Percentiles rank a stretch among this genome's conserved stretches.
Conservation (phyloP, 2,888 invertebrate genomes). For the Parthenolecanium corni region DNA sequence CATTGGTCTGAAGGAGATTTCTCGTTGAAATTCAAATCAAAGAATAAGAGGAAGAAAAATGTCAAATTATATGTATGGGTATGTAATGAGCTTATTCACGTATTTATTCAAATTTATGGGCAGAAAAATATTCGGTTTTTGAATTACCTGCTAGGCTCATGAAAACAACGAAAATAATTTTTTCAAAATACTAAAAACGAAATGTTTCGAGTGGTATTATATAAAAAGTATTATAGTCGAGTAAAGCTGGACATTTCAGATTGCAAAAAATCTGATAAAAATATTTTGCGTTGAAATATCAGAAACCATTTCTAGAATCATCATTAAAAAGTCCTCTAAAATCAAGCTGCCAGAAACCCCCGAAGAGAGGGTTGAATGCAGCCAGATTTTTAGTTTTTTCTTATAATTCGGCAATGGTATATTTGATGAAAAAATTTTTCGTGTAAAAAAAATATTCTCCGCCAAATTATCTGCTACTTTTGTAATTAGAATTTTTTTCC, state of each 20-base stretch:
- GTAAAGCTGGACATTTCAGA: not conserved
- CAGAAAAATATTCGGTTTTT: not conserved
- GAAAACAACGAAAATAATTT: not conserved
- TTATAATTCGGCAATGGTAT: too few species aligned
- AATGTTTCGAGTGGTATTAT: not conserved
- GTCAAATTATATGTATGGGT: conserved; percentile 11
- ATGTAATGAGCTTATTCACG: not conserved
- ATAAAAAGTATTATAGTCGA: not conserved
- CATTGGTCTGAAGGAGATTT: conserved; percentile 22
- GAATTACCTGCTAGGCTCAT: not conserved
- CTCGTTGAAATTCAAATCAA: conserved; percentile 10
- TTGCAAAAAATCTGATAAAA: not conserved
- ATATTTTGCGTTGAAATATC: too few species aligned
- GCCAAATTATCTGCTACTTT: too few species aligned
- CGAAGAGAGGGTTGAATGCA: too few species aligned
- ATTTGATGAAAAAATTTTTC: too few species aligned
- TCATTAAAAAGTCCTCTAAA: not conserved
- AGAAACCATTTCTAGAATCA: not conserved
- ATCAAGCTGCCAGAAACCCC: not conserved
- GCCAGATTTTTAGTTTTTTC: too few species aligned
- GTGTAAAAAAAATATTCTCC: too few species aligned
- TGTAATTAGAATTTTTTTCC: too few species aligned
- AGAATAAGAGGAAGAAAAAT: conserved; percentile 14
- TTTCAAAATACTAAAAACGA: not conserved
- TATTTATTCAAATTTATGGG: not conserved